A percentile compares a stretch with the other conserved stretches of the same genome.
phyloP scores from a whole-genome alignment of 2,797 vertebrate species.

The Anolis apletophallus region DNA sequence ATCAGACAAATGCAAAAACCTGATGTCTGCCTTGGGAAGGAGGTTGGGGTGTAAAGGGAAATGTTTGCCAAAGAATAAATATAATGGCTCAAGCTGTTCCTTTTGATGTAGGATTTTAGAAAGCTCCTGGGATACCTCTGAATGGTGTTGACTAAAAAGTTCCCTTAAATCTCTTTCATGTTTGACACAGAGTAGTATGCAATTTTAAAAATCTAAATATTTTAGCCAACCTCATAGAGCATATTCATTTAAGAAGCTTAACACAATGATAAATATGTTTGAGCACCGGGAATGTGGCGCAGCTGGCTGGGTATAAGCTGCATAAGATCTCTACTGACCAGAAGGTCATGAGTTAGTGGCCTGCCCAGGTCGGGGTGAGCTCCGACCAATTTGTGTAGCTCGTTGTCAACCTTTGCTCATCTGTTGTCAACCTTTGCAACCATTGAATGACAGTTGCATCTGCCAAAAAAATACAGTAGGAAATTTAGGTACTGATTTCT shows the following conservation, averaged over 20 bases:
- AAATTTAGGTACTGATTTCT: no score
- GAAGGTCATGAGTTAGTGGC: no score
- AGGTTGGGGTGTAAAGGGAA: not conserved
- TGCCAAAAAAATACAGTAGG: no score
- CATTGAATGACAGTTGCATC: no score
- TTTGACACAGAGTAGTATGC: constrained; percentile 46
- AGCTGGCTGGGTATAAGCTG: no score
- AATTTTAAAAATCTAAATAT: constrained; percentile 41
- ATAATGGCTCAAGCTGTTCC: constrained; percentile 33
- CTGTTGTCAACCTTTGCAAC: no score
- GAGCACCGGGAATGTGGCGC: no score
- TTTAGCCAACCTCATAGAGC: constrained; percentile 42
- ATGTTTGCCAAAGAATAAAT: not conserved
- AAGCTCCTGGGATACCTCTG: constrained; percentile 31
- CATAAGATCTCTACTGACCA: no score
- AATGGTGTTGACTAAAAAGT: constrained; percentile 34
- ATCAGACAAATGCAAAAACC: constrained; percentile 31
- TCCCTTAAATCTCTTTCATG: constrained; percentile 44
- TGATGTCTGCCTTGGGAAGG: not conserved
- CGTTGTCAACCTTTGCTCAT: no score
- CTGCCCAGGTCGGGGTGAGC: no score
- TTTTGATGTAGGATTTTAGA: not conserved
- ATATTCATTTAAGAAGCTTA: constrained; percentile 57
- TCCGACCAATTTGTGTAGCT: no score
- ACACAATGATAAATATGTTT: constrained; percentile 42